Conservation (phyloP, 2,113 vertebrate species). For the Brachyhypopomus gauderio region DNA sequence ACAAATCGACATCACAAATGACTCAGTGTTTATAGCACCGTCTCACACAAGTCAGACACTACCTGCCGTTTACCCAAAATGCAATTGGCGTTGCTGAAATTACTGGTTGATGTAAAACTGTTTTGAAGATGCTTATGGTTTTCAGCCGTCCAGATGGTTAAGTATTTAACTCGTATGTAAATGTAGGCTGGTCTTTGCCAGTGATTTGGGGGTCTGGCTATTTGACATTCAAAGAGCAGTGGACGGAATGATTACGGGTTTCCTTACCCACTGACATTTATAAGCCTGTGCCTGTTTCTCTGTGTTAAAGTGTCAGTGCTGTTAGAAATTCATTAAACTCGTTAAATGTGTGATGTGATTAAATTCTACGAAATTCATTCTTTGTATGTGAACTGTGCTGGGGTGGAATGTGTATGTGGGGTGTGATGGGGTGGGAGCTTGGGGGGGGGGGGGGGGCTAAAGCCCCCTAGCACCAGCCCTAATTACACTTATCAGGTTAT, state of each 20-base stretch:
- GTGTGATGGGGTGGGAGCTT: no score
- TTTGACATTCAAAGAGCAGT: not conserved
- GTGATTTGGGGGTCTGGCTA: not conserved
- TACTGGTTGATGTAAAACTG: not conserved
- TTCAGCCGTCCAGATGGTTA: not conserved
- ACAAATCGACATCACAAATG: not conserved
- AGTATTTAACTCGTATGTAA: constrained; percentile 13
- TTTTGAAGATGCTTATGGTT: not conserved
- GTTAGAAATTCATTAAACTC: constrained; percentile 8
- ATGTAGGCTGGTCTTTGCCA: not conserved
- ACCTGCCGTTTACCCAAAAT: constrained; percentile 11
- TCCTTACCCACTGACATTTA: constrained; percentile 5
- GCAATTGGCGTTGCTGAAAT: constrained; percentile 1
- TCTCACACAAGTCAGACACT: constrained; percentile 34
- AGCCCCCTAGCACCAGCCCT: no score
- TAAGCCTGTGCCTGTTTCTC: not conserved
- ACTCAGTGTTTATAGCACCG: constrained; percentile 2
- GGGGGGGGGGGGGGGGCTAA: no score
- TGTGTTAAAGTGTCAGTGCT: not conserved
- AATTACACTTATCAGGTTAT: no score
- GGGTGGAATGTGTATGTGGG: no score
- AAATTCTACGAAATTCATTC: no score
- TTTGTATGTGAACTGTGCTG: no score
- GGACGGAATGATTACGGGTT: constrained; percentile 1
- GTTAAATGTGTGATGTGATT: not conserved